Conservation (phyloP, 2,113 vertebrate species). For the Bos javanicus region DNA sequence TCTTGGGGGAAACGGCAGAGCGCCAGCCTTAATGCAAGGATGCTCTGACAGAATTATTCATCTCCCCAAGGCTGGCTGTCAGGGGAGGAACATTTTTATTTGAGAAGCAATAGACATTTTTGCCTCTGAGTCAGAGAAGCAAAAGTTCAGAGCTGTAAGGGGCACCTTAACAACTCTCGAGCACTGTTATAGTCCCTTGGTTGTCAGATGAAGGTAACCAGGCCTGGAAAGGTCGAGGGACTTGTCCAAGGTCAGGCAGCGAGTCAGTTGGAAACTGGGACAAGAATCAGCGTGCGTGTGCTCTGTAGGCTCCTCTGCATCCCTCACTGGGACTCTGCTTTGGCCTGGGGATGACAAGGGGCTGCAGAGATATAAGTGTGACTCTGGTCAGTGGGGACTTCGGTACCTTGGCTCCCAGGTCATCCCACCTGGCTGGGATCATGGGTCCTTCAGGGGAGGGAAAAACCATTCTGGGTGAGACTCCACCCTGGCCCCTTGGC, state of each 20-base stretch:
- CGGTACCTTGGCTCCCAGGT: background rate
- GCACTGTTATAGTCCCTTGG: background rate
- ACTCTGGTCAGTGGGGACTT: background rate
- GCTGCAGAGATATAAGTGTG: background rate
- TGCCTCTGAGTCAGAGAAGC: conserved; percentile 13
- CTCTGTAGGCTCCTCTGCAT: background rate
- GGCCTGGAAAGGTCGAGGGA: background rate
- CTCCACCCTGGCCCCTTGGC: background rate
- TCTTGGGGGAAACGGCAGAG: conserved; percentile 1
- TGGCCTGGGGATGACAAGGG: background rate
- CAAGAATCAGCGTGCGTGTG: background rate
- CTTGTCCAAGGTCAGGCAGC: conserved; percentile 31
- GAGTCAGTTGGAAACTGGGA: background rate
- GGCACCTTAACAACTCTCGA: background rate
- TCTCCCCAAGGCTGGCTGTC: conserved; percentile 9
- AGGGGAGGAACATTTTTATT: background rate
- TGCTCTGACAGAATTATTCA: background rate
- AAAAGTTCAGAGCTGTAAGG: conserved; percentile 14
- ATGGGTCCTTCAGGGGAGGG: background rate
- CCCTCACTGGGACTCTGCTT: background rate
- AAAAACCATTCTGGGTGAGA: background rate
- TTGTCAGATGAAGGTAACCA: background rate
- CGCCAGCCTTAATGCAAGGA: background rate
- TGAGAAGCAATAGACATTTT: background rate
- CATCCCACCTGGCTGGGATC: background rate